These are phyloP conservation scores for Neodiprion virginianus DNA, from an alignment of 1,140 invertebrate species.

Conservation along the genomic window DNA sequence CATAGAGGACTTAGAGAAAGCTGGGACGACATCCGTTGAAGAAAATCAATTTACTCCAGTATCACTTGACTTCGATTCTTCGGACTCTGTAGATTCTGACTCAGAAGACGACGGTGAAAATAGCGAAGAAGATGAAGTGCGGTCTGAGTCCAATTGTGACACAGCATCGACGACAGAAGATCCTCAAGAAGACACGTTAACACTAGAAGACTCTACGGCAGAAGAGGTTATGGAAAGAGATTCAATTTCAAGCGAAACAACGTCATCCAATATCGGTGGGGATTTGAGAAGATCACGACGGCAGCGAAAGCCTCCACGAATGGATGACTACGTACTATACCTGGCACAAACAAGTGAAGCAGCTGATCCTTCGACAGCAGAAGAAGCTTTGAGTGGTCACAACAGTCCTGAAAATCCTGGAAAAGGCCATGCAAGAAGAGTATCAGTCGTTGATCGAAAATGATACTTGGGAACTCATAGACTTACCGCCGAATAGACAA, in stretches of 20 bases:
- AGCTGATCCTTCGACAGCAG: neutral
- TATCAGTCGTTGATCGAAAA: conserved; percentile 27
- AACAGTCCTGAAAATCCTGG: neutral
- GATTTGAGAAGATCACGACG: neutral
- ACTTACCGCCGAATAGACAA: conserved; percentile 40
- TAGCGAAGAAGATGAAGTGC: neutral
- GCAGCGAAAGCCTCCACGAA: neutral
- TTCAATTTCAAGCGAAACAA: neutral
- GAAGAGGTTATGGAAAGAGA: neutral
- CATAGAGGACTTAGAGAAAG: conserved; percentile 29
- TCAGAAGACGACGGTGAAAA: neutral
- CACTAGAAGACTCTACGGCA: neutral
- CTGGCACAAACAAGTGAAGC: neutral
- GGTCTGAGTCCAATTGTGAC: neutral
- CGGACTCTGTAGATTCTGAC: neutral
- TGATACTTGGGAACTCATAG: conserved; percentile 44
- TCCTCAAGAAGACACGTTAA: neutral
- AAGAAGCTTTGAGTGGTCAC: neutral
- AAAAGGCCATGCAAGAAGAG: neutral
- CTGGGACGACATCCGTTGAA: neutral
- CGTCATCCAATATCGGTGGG: neutral
- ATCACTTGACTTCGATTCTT: neutral
- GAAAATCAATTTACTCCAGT: neutral
- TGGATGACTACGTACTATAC: neutral
- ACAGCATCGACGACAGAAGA: neutral